Evolutionary conservation across 2,797 vertebrate species (phyloP).

Genomic region (Oryzias dopingdopingensis): DNA sequence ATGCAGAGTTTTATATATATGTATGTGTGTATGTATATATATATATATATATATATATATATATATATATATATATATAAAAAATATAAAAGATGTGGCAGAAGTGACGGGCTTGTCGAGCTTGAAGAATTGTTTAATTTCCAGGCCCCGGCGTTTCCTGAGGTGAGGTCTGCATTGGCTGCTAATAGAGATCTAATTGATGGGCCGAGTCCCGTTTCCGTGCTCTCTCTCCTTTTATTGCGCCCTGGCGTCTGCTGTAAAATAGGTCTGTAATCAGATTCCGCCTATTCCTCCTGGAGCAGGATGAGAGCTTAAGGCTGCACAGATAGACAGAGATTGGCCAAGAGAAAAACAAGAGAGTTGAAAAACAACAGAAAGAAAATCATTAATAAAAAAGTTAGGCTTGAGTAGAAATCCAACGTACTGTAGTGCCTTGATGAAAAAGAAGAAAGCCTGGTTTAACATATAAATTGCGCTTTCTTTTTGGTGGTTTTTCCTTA

Average conservation of each 20-base stretch:
- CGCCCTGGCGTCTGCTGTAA: slow-evolving; percentile 97
- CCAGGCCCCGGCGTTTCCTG: slow-evolving; percentile 88
- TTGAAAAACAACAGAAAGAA: slow-evolving; percentile 66
- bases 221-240: slow-evolving; percentile 97
- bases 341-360: slow-evolving; percentile 69
- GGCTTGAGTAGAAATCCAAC: slow-evolving; percentile 82
- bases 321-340: slow-evolving; percentile 50
- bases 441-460: slow-evolving; percentile 63
- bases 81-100: slow-evolving; percentile 67
- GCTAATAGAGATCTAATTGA: slow-evolving; percentile 99
- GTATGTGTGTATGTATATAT: too few species aligned
- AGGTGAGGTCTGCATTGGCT: slow-evolving; percentile 94
- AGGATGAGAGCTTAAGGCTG: slow-evolving; percentile 88
- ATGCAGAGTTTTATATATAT: too few species aligned
- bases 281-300: slow-evolving; percentile 95
- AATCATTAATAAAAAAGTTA: slow-evolving; percentile 99
- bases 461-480: slow-evolving; percentile 47
- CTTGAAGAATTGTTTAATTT: slow-evolving; percentile 92
- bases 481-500: slow-evolving; percentile 23
- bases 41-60: background rate
- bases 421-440: slow-evolving; percentile 77
- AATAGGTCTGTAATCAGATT: slow-evolving; percentile 99
- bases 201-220: slow-evolving; percentile 97
- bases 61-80: too few species aligned
- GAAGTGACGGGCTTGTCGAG: slow-evolving; percentile 78